These are phyloP conservation scores for Okamejei kenojei DNA, from an alignment of 2,797 vertebrate species.

Conservation along the genomic window DNA sequence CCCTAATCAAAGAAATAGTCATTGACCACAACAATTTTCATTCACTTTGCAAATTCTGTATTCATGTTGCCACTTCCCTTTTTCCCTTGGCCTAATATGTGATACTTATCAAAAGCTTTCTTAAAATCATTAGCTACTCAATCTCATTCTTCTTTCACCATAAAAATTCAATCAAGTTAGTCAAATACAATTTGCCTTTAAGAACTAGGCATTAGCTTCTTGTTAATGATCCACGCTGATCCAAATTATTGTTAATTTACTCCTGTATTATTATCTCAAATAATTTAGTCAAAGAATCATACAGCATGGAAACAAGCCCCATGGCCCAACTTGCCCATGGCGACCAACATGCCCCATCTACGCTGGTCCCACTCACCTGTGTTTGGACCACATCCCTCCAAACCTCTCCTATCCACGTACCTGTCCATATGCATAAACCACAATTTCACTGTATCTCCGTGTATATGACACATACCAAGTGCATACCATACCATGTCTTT, in stretches of 20 bases:
- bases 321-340: too few species aligned
- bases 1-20: background rate
- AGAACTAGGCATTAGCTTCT: background rate
- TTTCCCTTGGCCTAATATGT: background rate
- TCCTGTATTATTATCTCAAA: background rate
- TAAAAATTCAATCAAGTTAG: background rate
- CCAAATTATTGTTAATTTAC: background rate
- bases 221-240: background rate
- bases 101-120: background rate
- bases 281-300: too few species aligned
- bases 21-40: background rate
- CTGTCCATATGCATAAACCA: too few species aligned
- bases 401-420: too few species aligned
- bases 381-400: too few species aligned
- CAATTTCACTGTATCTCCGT: too few species aligned
- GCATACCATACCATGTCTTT: too few species aligned
- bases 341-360: too few species aligned
- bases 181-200: background rate
- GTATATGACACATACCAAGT: too few species aligned
- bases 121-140: background rate
- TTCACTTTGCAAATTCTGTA: background rate
- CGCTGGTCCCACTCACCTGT: too few species aligned
- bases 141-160: background rate
- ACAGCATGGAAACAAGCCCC: too few species aligned
- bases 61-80: background rate